phyloP scores from a whole-genome alignment of 2,113 vertebrate species.

The Chloroceryle aenea region DNA sequence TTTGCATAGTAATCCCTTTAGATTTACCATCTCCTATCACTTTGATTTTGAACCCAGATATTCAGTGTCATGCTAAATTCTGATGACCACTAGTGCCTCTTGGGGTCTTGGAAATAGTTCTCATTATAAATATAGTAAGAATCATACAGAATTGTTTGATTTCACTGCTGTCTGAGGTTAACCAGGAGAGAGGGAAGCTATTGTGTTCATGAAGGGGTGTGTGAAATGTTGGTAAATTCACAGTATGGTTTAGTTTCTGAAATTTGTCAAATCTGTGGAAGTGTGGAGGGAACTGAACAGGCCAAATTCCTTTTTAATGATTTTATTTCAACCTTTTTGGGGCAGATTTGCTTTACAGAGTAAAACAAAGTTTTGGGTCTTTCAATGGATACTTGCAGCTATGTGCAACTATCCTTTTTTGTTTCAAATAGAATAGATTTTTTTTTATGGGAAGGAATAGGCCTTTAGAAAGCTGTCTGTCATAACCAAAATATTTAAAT shows the following conservation, averaged over 20 bases:
- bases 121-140: not conserved
- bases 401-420: not conserved
- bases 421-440: not conserved
- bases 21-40: not conserved
- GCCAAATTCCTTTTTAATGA: not conserved
- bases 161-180: not conserved
- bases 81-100: slow-evolving; percentile 22
- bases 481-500: not conserved
- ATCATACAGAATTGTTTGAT: not conserved
- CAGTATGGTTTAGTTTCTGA: not conserved
- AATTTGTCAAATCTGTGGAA: not conserved
- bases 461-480: slow-evolving; percentile 4
- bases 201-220: not conserved
- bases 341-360: not conserved
- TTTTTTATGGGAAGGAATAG: not conserved
- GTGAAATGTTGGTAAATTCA: not conserved
- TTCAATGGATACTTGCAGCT: not conserved
- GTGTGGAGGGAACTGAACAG: not conserved
- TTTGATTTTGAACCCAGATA: not conserved
- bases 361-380: not conserved
- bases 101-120: not conserved
- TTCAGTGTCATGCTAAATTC: not conserved
- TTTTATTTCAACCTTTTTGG: not conserved
- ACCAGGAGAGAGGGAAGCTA: not conserved
- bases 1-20: not conserved